phyloP scores from a whole-genome alignment of 2,113 vertebrate species.

The Prochilodus magdalenae region DNA sequence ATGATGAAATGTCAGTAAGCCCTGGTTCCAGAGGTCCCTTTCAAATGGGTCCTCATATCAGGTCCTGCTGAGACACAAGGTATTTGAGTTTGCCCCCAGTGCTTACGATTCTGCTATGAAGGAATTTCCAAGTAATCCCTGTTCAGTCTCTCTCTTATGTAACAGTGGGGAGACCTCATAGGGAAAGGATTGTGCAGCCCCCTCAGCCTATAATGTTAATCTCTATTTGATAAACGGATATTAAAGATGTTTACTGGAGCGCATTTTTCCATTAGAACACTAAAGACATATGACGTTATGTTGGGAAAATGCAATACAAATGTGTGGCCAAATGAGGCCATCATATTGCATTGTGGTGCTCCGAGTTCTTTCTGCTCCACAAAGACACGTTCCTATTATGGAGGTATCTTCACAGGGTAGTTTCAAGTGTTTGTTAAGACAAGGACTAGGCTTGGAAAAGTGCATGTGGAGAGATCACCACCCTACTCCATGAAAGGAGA shows the following conservation, averaged over 20 bases:
- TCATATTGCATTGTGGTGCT: too few species aligned
- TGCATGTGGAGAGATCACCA: too few species aligned
- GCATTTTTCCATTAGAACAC: background rate
- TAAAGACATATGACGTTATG: background rate
- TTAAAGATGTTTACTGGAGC: constrained; percentile 4
- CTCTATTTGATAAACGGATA: background rate
- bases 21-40: background rate
- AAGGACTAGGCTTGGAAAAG: too few species aligned
- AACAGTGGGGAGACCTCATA: constrained; percentile 4
- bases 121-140: constrained; percentile 66
- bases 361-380: too few species aligned
- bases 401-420: too few species aligned
- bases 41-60: background rate
- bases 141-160: background rate
- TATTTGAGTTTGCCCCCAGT: constrained; percentile 14
- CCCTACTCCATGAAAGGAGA: too few species aligned
- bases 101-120: constrained; percentile 51
- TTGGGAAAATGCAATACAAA: too few species aligned
- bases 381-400: too few species aligned
- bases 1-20: background rate
- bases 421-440: too few species aligned
- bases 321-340: background rate
- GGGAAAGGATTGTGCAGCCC: background rate
- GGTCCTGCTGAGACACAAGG: background rate
- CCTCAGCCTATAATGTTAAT: background rate